Base-by-base conservation (phyloP, 1,140 invertebrate genomes). In the Lordiphosa mommai region DNA sequence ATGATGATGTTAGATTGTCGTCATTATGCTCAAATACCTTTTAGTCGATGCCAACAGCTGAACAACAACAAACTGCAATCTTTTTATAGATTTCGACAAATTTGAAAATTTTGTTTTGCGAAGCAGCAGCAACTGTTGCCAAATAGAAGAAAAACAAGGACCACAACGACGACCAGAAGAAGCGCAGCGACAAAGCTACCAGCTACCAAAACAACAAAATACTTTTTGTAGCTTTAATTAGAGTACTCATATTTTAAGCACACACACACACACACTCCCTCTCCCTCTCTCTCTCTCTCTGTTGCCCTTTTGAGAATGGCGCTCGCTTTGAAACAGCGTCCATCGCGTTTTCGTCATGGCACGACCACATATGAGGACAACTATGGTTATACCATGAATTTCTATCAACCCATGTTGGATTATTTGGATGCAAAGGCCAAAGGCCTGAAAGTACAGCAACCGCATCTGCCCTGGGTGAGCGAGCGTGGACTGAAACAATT, bases 351-450 rank as follows among this genome's bases (percentile, higher is more conserved):
- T 72, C 58, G 74, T 72, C 33, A 67, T 43, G 44, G 49, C 16
- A 61, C 65, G 1, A 61, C 91, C 14, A 92, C 94, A 16, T 96
- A 96, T 82, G 92, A 94, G 61, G 92, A 93, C 80, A 96, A 95
- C 89, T 96, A 96, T 89, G 92, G 92, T 29, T 94, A 93, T 64
- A 94, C 93, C 3, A 94, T 95, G 44, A 94, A 95, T 80, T 95
- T 92, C 86, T 95, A 95, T 88, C 93, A 95, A 77, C 94, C 94
- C 7, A 95, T 95, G 94, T 92, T 96, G 56, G 94, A 95, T 77
- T 95, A 95, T 70, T 92, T 96, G 50, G 92, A 94, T 69, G 90
- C 89, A 13, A 92, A 91, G 84, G 90, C 80, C 68, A 90, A 68
- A 90, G 91, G 48, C 44, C 86, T 37, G 58, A 74, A 72, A 52